Percentiles rank a stretch among this genome's conserved stretches.
phyloP scores from a whole-genome alignment of 2,113 vertebrate species.

The Urocitellus parryii region DNA sequence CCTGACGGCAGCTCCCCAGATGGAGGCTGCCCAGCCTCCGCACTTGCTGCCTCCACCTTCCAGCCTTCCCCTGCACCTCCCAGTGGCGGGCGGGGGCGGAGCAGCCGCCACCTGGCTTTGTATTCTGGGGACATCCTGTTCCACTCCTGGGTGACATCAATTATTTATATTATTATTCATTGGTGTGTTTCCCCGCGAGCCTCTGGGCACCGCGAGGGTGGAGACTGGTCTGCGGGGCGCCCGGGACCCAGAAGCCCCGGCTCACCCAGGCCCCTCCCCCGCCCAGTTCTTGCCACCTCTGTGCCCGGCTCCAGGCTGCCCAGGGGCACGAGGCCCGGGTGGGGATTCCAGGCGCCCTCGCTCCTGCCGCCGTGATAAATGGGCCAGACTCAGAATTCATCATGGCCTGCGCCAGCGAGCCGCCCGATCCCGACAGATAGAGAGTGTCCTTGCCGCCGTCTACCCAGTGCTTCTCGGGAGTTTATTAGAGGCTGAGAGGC shows the following conservation, averaged over 20 bases:
- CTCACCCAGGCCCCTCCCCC: too few relatives aligned
- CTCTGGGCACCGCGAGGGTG: background rate
- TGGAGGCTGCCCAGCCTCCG: background rate
- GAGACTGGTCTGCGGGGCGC: background rate
- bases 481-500: constrained; percentile 77
- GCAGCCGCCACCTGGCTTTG: background rate
- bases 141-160: background rate
- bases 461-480: constrained; percentile 72
- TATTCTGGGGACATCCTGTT: background rate
- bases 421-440: constrained; percentile 78
- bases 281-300: background rate
- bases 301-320: background rate
- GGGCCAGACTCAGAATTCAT: constrained; percentile 67
- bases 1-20: background rate
- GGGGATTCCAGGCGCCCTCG: background rate
- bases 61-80: too few relatives aligned
- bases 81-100: background rate
- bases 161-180: constrained; percentile 53
- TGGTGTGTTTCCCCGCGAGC: background rate
- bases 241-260: background rate
- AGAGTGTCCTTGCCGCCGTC: constrained; percentile 58
- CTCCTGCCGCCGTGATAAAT: constrained; percentile 30
- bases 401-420: constrained; percentile 59
- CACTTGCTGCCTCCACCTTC: too few relatives aligned
- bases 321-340: background rate